Percentiles rank a stretch among this genome's conserved stretches.
phyloP scores from a whole-genome alignment of 64 coral and sea anemone genomes.

The Pachyseris speciosa region DNA sequence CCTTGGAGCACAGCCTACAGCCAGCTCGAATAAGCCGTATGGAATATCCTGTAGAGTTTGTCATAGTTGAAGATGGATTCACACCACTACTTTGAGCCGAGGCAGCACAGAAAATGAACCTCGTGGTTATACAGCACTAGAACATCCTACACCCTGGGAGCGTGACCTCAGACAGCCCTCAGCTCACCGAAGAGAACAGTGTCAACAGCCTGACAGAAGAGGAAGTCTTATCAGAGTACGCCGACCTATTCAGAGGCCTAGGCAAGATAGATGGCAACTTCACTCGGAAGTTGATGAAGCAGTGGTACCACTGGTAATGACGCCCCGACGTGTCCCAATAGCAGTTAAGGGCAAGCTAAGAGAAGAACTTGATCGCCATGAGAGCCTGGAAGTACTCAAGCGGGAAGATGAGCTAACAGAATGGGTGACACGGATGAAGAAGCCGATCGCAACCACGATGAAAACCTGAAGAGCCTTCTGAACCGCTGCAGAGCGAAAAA shows the following conservation, averaged over 20 bases:
- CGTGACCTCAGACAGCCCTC: too few species aligned
- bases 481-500: conserved; percentile 19
- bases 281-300: too few species aligned
- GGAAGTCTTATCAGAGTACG: background rate
- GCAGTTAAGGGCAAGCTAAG: conserved; percentile 33
- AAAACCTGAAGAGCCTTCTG: too few species aligned
- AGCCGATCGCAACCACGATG: conserved; percentile 1
- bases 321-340: conserved; percentile 20
- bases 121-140: background rate
- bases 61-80: background rate
- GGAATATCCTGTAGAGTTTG: conserved; percentile 12
- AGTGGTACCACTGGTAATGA: conserved; percentile 34
- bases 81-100: background rate
- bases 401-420: conserved; percentile 33
- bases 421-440: conserved; percentile 29
- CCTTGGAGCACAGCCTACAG: too few species aligned
- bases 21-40: too few species aligned
- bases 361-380: conserved; percentile 53
- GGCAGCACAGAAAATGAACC: conserved; percentile 1
- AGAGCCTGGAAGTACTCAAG: conserved; percentile 28
- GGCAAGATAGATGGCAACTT: conserved; percentile 12
- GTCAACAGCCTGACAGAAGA: background rate
- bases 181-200: background rate
- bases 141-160: background rate
- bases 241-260: conserved; percentile 36